Evolutionary conservation across 1,140 invertebrate species (phyloP), one percentile per base, ranked within the genome.

Genomic region (Ptiloglossa arizonensis): DNA sequence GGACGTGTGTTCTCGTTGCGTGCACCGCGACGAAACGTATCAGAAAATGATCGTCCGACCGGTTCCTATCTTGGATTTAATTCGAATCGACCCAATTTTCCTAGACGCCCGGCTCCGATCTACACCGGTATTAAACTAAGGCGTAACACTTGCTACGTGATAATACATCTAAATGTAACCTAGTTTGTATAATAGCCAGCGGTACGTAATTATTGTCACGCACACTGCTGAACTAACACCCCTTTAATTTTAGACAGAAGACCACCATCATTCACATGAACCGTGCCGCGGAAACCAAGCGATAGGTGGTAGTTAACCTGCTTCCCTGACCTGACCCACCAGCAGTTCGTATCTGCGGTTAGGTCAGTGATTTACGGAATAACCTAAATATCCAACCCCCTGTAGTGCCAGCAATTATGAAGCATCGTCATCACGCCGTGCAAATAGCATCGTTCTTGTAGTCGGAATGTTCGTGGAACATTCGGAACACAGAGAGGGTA

Each of bases 291-390:
- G 66, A 75, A 32, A 9, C 13, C 56, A 35, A 27, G 19, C 32
- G 54, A 69, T 69, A 59, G 73, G 41, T 38, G 64, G 64, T 50
- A 69, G 64, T 76, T 76, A 76, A 76, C 64, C 64, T 35, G 66
- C 54, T 76, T 69, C 22, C 44, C 54, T 76, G 50, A 69, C 73
- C 66, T 69, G 46, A 59, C 69, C 68, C 41, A 24, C 38, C 38
- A 17, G 24, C 63, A 57, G 52, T 38, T 68, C 35, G 44, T 46
- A 41, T 38, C 22, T 13, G 41, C 27, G 54, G 66, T 29, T 17
- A 35, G 66, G 35, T 50, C 66, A 24, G 44, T 69, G 66, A 76
- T 76, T 76, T 68, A 69, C 64, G 66, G 66, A 59, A 69, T 69
- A 76, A 76, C 73, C 73, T 35, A 38, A 76, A 76, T 76, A 60